Evolutionary conservation across 2,797 vertebrate species (phyloP).

Genomic region (Notoglanidium macrostoma): DNA sequence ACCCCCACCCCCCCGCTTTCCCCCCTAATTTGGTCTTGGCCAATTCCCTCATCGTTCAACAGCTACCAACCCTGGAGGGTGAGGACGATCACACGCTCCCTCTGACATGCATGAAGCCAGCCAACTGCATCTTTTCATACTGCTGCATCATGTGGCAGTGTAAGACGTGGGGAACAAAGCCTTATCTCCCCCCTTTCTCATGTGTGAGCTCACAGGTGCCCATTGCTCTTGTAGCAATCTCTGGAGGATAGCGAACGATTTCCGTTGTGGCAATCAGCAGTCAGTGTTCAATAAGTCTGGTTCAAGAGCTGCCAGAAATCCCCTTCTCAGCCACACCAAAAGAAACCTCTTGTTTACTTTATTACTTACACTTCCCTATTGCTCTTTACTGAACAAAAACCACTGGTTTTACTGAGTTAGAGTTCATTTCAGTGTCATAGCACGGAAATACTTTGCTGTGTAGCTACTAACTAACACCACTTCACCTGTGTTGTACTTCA

Average conservation of each 20-base stretch:
- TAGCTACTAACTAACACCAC: not conserved
- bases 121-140: not conserved
- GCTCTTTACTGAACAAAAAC: not conserved
- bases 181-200: not conserved
- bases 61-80: not conserved
- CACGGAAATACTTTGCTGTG: not conserved
- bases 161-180: not conserved
- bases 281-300: not conserved
- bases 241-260: not conserved
- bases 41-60: not conserved
- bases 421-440: not conserved
- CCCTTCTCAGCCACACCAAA: too few species aligned
- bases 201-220: not conserved
- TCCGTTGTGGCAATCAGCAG: not conserved
- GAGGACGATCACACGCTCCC: not conserved
- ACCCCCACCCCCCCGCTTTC: too few species aligned
- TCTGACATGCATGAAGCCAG: not conserved
- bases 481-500: slow-evolving; percentile 33
- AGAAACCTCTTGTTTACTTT: not conserved
- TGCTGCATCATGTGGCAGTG: not conserved
- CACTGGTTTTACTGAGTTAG: not conserved
- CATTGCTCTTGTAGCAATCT: not conserved
- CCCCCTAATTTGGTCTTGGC: not conserved
- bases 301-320: not conserved
- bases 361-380: not conserved